Conservation (phyloP, 1,140 invertebrate species). For the Eriocheir sinensis region DNA sequence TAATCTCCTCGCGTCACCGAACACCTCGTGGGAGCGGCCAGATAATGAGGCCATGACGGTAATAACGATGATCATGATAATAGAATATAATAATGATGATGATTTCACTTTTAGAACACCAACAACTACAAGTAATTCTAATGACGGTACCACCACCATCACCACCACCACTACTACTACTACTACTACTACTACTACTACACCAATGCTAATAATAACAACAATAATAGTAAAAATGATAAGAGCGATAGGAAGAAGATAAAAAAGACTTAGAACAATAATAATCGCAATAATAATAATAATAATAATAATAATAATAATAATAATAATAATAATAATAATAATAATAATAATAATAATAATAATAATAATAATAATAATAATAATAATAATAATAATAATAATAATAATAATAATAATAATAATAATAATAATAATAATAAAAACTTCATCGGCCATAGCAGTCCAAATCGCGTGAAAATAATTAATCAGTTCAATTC, state of each 20-base stretch:
- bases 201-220: not conserved
- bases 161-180: no score
- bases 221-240: not conserved
- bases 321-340: conserved; percentile 8
- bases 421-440: conserved; percentile 31
- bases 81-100: no score
- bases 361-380: not conserved
- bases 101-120: no score
- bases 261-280: no score
- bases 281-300: not conserved
- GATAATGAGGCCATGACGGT: no score
- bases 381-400: conserved; percentile 34
- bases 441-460: not conserved
- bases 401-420: not conserved
- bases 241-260: no score
- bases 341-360: conserved; percentile 23
- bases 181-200: no score
- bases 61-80: no score
- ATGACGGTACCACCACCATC: no score
- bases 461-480: not conserved
- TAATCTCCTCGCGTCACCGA: no score
- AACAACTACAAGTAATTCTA: no score
- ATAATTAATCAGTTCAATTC: conserved; percentile 17
- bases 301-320: not conserved
- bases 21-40: no score